Conservation (phyloP, 2,113 vertebrate genomes). For the Takifugu flavidus region DNA sequence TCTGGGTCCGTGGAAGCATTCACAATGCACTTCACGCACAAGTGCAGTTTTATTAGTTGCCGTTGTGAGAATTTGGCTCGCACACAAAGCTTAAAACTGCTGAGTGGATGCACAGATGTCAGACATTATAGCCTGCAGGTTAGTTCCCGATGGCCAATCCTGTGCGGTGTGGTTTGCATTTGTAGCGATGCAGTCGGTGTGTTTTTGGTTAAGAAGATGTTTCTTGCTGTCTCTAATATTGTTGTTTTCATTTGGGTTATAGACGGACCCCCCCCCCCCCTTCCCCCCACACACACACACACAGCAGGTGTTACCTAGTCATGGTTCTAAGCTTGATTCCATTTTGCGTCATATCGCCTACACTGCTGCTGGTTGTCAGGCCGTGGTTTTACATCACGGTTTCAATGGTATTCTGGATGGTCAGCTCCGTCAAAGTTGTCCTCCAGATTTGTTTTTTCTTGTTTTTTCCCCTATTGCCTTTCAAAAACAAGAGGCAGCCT, state of each 20-base stretch:
- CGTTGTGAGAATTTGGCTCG: conserved; percentile 25
- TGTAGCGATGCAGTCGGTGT: conserved; percentile 21
- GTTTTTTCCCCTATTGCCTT: conserved; percentile 51
- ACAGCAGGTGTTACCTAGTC: conserved; percentile 32
- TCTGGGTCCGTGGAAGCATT: conserved; percentile 2
- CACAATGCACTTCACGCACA: background rate
- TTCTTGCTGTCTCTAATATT: background rate
- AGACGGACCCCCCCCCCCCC: too few relatives aligned
- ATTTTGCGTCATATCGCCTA: too few relatives aligned
- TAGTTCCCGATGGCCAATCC: conserved; percentile 32
- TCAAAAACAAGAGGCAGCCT: conserved; percentile 72
- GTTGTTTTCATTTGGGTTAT: too few relatives aligned
- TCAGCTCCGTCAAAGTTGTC: conserved; percentile 49
- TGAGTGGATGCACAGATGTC: conserved; percentile 68
- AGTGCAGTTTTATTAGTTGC: conserved; percentile 4
- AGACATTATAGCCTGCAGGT: conserved; percentile 52
- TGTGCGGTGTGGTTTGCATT: conserved; percentile 28
- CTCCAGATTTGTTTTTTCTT: conserved; percentile 25
- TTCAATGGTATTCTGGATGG: conserved; percentile 30
- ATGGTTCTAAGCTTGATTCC: too few relatives aligned
- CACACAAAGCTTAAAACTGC: conserved; percentile 41
- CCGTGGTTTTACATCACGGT: background rate
- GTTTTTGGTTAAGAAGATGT: conserved; percentile 9
- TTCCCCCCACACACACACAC: too few relatives aligned
- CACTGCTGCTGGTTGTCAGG: too few relatives aligned